These are phyloP conservation scores for Drosophila kanekoi DNA, from an alignment of 2,888 invertebrate species.

Conservation along the genomic window DNA sequence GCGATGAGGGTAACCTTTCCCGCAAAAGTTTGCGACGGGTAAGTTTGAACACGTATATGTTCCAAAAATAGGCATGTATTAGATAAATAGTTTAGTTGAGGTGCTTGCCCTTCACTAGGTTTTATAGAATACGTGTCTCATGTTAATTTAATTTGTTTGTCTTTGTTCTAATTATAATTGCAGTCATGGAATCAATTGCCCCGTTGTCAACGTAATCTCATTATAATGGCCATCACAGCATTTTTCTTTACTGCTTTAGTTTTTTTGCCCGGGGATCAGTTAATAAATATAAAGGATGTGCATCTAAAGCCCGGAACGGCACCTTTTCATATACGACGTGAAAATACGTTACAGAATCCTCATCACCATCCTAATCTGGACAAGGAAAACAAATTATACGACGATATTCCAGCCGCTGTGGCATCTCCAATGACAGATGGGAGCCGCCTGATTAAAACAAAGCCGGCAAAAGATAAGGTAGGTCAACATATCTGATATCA, in stretches of 20 bases:
- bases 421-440: constrained; percentile 56
- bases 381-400: constrained; percentile 23
- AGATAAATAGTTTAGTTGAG: neutral
- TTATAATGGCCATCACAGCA: constrained; percentile 88
- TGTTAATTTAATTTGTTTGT: constrained; percentile 12
- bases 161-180: neutral
- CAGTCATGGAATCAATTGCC: constrained; percentile 95
- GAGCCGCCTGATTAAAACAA: constrained; percentile 13
- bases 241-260: constrained; percentile 87
- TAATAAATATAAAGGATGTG: constrained; percentile 59
- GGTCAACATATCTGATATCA: neutral
- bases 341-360: constrained; percentile 56
- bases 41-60: constrained; percentile 43
- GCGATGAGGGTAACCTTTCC: constrained; percentile 60
- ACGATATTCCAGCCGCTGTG: constrained; percentile 43
- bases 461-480: constrained; percentile 40
- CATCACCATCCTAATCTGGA: constrained; percentile 61
- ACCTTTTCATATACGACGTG: constrained; percentile 63
- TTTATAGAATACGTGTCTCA: constrained; percentile 3
- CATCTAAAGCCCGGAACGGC: constrained; percentile 37
- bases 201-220: constrained; percentile 91
- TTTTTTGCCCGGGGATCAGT: constrained; percentile 86
- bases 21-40: constrained; percentile 84
- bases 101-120: no score
- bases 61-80: constrained; percentile 11